Conservation (phyloP, 2,888 invertebrate genomes). For the Drosophila longiperda region DNA sequence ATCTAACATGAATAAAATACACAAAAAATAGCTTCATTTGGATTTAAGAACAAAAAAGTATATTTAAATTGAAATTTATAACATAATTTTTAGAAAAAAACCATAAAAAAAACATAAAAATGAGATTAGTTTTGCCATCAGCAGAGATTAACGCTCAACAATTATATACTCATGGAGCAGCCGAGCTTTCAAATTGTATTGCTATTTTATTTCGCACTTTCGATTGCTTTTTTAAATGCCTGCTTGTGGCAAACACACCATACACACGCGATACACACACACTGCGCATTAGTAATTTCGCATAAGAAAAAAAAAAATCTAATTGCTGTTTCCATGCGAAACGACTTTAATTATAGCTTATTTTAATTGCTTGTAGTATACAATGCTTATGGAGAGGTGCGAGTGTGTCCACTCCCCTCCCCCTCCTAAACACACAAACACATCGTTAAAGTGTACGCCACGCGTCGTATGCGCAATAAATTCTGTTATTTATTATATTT, state of each 20-base stretch:
- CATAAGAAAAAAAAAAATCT: constrained; percentile 40
- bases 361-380: constrained; percentile 68
- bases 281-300: constrained; percentile 55
- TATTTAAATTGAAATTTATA: background rate
- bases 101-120: background rate
- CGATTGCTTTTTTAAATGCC: constrained; percentile 40
- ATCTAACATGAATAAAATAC: background rate
- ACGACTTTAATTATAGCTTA: constrained; percentile 70
- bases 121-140: constrained; percentile 1
- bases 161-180: constrained; percentile 4
- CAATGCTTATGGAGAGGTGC: constrained; percentile 34
- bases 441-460: constrained; percentile 42
- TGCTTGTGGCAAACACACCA: constrained; percentile 31
- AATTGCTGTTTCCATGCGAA: constrained; percentile 63
- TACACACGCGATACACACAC: background rate
- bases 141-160: constrained; percentile 9
- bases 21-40: background rate
- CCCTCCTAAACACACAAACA: background rate
- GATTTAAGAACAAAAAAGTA: background rate
- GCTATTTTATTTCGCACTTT: constrained; percentile 17
- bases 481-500: background rate
- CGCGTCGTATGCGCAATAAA: constrained; percentile 62
- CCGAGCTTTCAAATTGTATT: constrained; percentile 15
- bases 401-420: background rate
- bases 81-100: background rate